Conservation (phyloP, 1,140 invertebrate genomes). For the Lucilia cuprina region DNA sequence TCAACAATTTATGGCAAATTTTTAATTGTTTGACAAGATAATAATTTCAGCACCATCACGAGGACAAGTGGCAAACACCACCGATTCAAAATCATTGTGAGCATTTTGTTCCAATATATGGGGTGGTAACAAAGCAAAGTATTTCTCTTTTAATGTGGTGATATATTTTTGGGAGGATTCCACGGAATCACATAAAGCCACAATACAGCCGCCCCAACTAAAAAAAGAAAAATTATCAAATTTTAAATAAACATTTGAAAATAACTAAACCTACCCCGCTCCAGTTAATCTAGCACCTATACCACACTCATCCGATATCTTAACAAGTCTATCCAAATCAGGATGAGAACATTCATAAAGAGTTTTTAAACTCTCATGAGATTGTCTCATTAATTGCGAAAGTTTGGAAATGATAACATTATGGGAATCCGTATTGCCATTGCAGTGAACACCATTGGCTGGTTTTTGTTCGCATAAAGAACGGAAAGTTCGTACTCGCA, state of each 20-base stretch:
- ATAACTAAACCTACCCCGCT: too few species aligned
- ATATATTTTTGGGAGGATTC: slow-evolving; percentile 76
- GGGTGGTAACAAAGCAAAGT: slow-evolving; percentile 67
- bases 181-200: slow-evolving; percentile 79
- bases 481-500: slow-evolving; percentile 79
- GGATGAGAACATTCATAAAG: slow-evolving; percentile 95
- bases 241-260: not conserved
- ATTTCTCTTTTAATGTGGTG: slow-evolving; percentile 73
- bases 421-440: not conserved
- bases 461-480: slow-evolving; percentile 59
- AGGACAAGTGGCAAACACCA: slow-evolving; percentile 68
- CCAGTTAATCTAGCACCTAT: slow-evolving; percentile 92
- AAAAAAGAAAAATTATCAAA: slow-evolving; percentile 42
- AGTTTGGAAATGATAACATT: not conserved
- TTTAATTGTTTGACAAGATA: not conserved
- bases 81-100: slow-evolving; percentile 60
- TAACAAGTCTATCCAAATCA: slow-evolving; percentile 84
- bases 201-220: slow-evolving; percentile 95
- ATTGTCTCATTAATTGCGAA: slow-evolving; percentile 80
- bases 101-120: slow-evolving; percentile 53
- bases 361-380: slow-evolving; percentile 84
- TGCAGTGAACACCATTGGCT: not conserved
- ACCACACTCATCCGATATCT: slow-evolving; percentile 74
- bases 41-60: slow-evolving; percentile 64
- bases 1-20: not conserved